These are phyloP conservation scores for Mus minutoides DNA, from an alignment of 2,797 vertebrate genomes.

Conservation along the genomic window DNA sequence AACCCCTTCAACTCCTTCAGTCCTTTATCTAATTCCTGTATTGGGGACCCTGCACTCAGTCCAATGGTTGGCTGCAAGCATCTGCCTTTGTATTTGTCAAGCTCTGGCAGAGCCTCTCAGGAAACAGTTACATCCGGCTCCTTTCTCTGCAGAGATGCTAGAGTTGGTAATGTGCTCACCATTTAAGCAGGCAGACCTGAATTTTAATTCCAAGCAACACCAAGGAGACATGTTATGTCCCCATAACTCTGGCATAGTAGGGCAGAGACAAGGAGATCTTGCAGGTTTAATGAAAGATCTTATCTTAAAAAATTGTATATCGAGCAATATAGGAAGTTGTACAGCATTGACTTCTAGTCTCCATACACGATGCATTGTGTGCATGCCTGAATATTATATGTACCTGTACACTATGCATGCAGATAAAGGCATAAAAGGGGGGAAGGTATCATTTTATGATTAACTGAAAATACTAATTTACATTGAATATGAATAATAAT, in stretches of 20 bases:
- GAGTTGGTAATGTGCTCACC: neutral
- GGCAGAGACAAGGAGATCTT: neutral
- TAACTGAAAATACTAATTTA: neutral
- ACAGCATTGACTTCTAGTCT: neutral
- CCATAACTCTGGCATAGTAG: no score
- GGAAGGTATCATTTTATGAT: neutral
- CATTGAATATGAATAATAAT: neutral
- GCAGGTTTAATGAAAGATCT: neutral
- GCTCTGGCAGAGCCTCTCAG: no score
- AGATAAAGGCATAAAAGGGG: neutral
- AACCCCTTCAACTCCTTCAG: no score
- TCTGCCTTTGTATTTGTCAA: no score
- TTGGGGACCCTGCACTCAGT: no score
- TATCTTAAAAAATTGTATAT: neutral
- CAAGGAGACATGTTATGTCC: neutral
- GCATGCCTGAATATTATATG: no score
- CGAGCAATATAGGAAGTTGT: neutral
- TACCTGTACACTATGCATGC: neutral
- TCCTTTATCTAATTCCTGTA: no score
- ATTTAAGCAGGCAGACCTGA: neutral
- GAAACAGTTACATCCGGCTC: no score
- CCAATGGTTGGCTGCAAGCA: no score
- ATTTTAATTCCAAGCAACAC: neutral
- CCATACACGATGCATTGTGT: neutral
- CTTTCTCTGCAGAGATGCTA: neutral